phyloP scores from a whole-genome alignment of 2,113 vertebrate species.

The Oryzias curvinotus region DNA sequence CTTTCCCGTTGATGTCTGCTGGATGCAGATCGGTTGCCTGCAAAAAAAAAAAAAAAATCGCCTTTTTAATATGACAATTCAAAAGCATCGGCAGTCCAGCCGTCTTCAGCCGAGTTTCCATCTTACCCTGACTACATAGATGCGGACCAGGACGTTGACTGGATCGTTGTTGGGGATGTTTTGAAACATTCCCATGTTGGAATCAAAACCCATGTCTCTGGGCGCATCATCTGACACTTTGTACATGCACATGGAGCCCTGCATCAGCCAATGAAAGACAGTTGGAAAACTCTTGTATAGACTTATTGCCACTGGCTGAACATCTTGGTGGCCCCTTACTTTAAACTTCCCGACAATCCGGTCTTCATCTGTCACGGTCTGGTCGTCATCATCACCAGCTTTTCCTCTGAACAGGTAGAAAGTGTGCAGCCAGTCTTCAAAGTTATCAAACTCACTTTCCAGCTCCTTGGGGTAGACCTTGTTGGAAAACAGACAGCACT shows the following conservation, averaged over 20 bases:
- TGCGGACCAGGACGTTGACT: conserved; percentile 88
- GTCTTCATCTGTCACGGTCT: conserved; percentile 84
- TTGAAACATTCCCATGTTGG: conserved; percentile 95
- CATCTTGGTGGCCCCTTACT: conserved; percentile 68
- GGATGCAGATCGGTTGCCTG: conserved; percentile 96
- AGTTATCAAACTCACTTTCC: conserved; percentile 86
- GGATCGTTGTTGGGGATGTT: conserved; percentile 96
- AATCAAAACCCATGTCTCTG: conserved; percentile 86
- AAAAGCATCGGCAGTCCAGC: too few relatives aligned
- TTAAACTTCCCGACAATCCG: conserved; percentile 94
- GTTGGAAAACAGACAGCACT: neutral
- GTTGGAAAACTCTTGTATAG: neutral
- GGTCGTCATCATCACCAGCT: conserved; percentile 88
- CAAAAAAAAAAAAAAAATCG: neutral
- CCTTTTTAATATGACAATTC: neutral
- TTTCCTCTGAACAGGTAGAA: conserved; percentile 94
- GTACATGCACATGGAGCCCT: conserved; percentile 96
- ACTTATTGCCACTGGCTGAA: neutral
- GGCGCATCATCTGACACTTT: conserved; percentile 88
- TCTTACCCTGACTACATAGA: conserved; percentile 91
- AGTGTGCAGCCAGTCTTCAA: conserved; percentile 97
- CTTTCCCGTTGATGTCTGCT: conserved; percentile 97
- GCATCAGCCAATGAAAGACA: neutral
- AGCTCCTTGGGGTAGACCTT: conserved; percentile 94
- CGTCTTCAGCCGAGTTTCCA: neutral